These are phyloP conservation scores for Ochlodes sylvanus DNA, from an alignment of 2,888 invertebrate genomes.

Conservation along the genomic window DNA sequence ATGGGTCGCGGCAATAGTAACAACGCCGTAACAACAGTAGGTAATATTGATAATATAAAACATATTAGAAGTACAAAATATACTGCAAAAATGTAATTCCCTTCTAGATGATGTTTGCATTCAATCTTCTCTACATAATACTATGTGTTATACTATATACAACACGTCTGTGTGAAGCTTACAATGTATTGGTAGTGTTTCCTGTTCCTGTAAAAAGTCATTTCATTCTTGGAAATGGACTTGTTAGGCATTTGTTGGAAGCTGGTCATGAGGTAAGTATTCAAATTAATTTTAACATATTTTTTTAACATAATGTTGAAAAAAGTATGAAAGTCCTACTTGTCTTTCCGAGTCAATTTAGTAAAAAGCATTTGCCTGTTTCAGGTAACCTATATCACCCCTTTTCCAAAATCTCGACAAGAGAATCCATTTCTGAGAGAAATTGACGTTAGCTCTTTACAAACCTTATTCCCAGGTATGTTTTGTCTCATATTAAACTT, in stretches of 20 bases:
- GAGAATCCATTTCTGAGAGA: background rate
- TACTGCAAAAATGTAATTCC: too few species aligned
- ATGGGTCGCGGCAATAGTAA: too few species aligned
- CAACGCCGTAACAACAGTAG: too few species aligned
- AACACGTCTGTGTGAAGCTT: background rate
- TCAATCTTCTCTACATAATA: background rate
- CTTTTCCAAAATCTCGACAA: constrained; percentile 39
- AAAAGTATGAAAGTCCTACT: too few species aligned
- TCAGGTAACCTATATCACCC: constrained; percentile 59
- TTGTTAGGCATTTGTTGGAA: constrained; percentile 52
- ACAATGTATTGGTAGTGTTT: constrained; percentile 49
- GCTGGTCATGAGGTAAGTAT: constrained; percentile 61
- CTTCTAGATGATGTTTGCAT: background rate
- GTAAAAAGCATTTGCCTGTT: background rate
- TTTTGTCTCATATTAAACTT: background rate
- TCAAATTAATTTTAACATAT: background rate
- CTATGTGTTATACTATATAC: too few species aligned
- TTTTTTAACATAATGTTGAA: too few species aligned
- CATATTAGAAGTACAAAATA: too few species aligned
- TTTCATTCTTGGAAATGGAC: constrained; percentile 57
- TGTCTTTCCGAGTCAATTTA: too few species aligned
- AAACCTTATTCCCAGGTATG: background rate
- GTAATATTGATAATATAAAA: too few species aligned
- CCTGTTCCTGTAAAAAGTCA: constrained; percentile 58
- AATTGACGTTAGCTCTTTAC: background rate